These are phyloP conservation scores for Umimayanthus kanabou DNA, from an alignment of 92 coral and sea anemone species.

Conservation along the genomic window DNA sequence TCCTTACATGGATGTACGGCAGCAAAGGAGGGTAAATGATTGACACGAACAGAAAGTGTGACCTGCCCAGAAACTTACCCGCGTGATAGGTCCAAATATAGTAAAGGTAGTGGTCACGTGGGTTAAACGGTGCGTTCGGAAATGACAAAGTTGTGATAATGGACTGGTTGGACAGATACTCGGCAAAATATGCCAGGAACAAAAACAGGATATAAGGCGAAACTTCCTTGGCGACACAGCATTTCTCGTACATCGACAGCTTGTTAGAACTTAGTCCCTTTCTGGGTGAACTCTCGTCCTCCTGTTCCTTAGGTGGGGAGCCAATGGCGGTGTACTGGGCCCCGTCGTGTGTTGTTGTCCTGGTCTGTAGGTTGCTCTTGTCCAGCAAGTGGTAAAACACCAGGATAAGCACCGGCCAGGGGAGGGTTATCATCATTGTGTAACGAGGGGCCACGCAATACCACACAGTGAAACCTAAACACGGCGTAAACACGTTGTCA, in stretches of 20 bases:
- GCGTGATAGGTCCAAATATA: slow-evolving; percentile 75
- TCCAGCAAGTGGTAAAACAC: slow-evolving; percentile 49
- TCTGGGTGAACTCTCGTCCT: slow-evolving; percentile 8
- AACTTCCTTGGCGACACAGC: slow-evolving; percentile 53
- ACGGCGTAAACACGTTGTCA: neutral
- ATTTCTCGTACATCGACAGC: slow-evolving; percentile 45
- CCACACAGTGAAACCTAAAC: slow-evolving; percentile 58
- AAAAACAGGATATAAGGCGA: slow-evolving; percentile 73
- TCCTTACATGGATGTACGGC: slow-evolving; percentile 58
- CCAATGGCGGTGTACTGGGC: slow-evolving; percentile 28
- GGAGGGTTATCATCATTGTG: slow-evolving; percentile 52
- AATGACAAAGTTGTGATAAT: slow-evolving; percentile 78
- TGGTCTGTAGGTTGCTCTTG: slow-evolving; percentile 33
- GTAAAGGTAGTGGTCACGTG: slow-evolving; percentile 85
- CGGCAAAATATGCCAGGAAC: slow-evolving; percentile 77
- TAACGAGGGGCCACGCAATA: slow-evolving; percentile 50
- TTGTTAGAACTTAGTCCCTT: neutral
- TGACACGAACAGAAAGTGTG: slow-evolving; percentile 69
- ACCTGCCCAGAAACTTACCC: slow-evolving; percentile 84
- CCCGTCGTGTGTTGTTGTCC: neutral
- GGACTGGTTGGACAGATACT: slow-evolving; percentile 84
- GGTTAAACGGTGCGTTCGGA: slow-evolving; percentile 64
- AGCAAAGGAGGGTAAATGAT: slow-evolving; percentile 60
- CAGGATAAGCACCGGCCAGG: slow-evolving; percentile 51
- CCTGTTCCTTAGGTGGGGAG: slow-evolving; percentile 16